Percentiles rank a stretch among this genome's conserved stretches.
Evolutionary conservation across 1,140 invertebrate genomes (phyloP).

Genomic region (Microplitis mediator): DNA sequence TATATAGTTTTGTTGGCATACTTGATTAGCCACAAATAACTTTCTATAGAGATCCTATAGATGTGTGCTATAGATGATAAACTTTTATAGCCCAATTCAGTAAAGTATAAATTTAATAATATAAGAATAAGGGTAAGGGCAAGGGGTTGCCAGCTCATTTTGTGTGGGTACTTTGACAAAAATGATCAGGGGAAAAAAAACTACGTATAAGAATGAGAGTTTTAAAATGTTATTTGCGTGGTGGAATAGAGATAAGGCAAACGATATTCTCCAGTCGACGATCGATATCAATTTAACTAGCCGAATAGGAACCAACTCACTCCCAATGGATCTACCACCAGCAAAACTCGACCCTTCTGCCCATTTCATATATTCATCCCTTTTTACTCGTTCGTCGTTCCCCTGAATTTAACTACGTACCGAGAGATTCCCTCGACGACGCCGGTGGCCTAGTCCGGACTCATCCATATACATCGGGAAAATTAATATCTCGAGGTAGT

Average conservation of each 20-base stretch:
- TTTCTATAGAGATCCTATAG: neutral
- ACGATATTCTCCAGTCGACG: constrained; percentile 44
- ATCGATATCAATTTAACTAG: constrained; percentile 50
- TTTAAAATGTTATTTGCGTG: constrained; percentile 7
- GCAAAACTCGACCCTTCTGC: constrained; percentile 8
- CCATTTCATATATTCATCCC: constrained; percentile 21
- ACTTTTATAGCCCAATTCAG: neutral
- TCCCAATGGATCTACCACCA: neutral
- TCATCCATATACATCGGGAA: constrained; percentile 62
- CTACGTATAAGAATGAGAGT: neutral
- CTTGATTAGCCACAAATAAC: no score
- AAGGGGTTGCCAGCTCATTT: no score
- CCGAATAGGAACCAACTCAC: constrained; percentile 36
- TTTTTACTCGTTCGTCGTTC: neutral
- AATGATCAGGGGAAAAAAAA: no score
- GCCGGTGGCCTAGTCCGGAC: constrained; percentile 44
- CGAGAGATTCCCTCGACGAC: constrained; percentile 9
- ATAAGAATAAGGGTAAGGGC: no score
- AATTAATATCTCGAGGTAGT: constrained; percentile 58
- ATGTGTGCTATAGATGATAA: neutral
- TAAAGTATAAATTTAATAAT: neutral
- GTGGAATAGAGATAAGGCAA: constrained; percentile 38
- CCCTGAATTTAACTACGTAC: neutral
- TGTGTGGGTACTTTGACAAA: no score
- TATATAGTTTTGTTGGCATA: no score